Conservation (phyloP, 1,140 invertebrate species). For the Drosophila kanapiae region DNA sequence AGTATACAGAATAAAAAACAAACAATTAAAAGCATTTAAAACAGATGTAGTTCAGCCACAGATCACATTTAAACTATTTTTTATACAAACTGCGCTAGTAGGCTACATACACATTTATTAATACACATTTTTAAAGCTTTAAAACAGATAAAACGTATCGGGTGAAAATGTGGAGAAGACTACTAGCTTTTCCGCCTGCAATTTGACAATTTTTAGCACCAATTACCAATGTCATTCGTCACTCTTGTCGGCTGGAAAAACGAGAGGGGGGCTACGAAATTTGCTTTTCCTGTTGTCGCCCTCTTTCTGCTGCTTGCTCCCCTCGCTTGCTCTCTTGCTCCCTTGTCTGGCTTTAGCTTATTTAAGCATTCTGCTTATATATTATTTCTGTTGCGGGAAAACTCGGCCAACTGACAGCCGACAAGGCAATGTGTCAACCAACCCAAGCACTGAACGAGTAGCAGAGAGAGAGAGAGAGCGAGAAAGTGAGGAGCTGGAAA, state of each 20-base stretch:
- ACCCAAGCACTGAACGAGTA: not conserved
- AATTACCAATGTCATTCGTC: constrained; percentile 72
- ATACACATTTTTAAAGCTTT: constrained; percentile 34
- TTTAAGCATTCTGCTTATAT: constrained; percentile 60
- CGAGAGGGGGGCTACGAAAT: not conserved
- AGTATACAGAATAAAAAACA: constrained; percentile 15
- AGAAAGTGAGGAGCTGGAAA: constrained; percentile 2
- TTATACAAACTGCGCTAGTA: not conserved
- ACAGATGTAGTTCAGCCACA: constrained; percentile 23
- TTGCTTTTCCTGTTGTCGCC: constrained; percentile 13
- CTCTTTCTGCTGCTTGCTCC: not conserved
- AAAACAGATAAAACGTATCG: not conserved
- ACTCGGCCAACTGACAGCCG: constrained; percentile 53
- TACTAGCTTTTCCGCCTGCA: constrained; percentile 24
- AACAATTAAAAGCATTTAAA: constrained; percentile 42
- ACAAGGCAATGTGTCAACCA: constrained; percentile 43
- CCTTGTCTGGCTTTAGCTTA: constrained; percentile 45
- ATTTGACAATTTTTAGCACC: constrained; percentile 66
- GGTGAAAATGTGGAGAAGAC: not conserved
- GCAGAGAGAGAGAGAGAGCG: not conserved
- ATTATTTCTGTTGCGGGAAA: constrained; percentile 54
- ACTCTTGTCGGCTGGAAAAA: constrained; percentile 29
- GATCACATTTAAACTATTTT: constrained; percentile 31
- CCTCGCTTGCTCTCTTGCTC: not conserved
- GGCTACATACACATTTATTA: not conserved